Evolutionary conservation across 2,113 vertebrate species (phyloP).

Genomic region (Isurus oxyrinchus): DNA sequence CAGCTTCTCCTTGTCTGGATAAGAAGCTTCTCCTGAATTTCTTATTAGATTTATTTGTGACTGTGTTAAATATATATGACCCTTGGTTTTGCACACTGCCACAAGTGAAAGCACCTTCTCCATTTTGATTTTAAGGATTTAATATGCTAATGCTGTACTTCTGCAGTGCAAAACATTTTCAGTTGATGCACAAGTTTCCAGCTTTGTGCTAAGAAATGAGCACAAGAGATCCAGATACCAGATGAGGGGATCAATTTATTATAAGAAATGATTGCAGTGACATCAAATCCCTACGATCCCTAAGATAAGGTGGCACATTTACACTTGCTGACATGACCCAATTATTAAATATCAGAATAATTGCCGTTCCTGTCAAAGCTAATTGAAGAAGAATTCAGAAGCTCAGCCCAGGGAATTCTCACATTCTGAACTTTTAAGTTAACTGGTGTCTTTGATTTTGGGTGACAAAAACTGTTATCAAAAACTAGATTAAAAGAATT

Average conservation of each 20-base stretch:
- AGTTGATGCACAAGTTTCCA: neutral
- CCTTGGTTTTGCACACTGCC: neutral
- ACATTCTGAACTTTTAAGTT: neutral
- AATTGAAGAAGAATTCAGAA: neutral
- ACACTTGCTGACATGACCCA: neutral
- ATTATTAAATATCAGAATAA: neutral
- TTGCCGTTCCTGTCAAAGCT: neutral
- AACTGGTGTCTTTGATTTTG: neutral
- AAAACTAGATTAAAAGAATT: neutral
- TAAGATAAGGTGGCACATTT: neutral
- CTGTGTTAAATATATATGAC: neutral
- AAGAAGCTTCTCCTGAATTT: neutral
- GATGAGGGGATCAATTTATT: neutral
- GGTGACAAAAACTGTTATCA: neutral
- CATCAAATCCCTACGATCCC: neutral
- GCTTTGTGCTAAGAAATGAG: neutral
- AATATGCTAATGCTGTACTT: neutral
- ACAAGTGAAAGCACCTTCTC: neutral
- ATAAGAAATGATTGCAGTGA: neutral
- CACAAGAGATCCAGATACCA: neutral
- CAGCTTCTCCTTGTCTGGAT: neutral
- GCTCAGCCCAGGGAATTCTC: neutral
- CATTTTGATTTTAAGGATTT: neutral
- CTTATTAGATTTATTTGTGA: neutral
- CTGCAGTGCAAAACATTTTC: neutral